Evolutionary conservation across 2,797 vertebrate genomes (phyloP).

Genomic region (Sebastes wilsoni): DNA sequence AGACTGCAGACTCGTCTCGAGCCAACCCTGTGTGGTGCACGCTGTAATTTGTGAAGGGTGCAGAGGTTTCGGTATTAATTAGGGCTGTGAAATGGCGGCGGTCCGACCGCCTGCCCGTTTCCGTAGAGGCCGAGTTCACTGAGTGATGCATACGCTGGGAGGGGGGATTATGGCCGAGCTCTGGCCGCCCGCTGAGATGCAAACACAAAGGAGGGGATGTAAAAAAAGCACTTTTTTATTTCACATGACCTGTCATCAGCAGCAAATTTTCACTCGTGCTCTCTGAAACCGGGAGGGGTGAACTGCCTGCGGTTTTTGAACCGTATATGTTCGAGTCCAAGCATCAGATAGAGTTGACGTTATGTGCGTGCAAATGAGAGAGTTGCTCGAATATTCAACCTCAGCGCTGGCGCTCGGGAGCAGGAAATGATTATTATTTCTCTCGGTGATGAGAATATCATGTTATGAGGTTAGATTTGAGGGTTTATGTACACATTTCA

Average conservation of each 20-base stretch:
- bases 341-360: conserved; percentile 52
- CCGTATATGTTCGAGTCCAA: conserved; percentile 28
- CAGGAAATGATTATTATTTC: conserved; percentile 60
- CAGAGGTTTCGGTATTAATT: conserved; percentile 84
- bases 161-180: conserved; percentile 68
- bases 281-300: conserved; percentile 53
- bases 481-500: conserved; percentile 47
- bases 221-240: conserved; percentile 72
- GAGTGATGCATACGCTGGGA: conserved; percentile 75
- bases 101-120: conserved; percentile 74
- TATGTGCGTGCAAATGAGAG: conserved; percentile 70
- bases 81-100: conserved; percentile 70
- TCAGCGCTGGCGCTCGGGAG: conserved; percentile 51
- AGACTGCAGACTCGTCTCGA: conserved; percentile 68
- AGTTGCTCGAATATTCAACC: conserved; percentile 50
- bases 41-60: conserved; percentile 77
- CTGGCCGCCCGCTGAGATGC: conserved; percentile 66
- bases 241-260: conserved; percentile 81
- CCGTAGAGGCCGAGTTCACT: conserved; percentile 74
- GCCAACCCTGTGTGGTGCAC: conserved; percentile 71
- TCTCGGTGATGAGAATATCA: conserved; percentile 55
- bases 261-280: conserved; percentile 76
- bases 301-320: conserved; percentile 71
- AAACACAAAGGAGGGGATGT: conserved; percentile 75
- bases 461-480: conserved; percentile 56